A percentile compares a stretch with the other conserved stretches of the same genome.
These are phyloP conservation scores for Notechis scutatus DNA, from an alignment of 2,113 vertebrate species.

Conservation along the genomic window DNA sequence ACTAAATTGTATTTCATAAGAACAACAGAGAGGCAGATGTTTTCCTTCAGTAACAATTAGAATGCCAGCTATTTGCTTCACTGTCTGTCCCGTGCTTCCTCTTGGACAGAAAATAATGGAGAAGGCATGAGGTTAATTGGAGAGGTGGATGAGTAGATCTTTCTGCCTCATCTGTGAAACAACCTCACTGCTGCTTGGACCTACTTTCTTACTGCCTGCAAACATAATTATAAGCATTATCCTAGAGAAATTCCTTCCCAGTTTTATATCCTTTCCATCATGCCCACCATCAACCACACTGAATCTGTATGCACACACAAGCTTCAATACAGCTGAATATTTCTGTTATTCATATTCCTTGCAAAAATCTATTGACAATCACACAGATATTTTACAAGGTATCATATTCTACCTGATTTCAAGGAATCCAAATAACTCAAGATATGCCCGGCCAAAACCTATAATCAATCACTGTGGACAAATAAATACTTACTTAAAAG, in stretches of 20 bases:
- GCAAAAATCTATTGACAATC: neutral
- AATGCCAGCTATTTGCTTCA: conserved; percentile 26
- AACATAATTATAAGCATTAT: neutral
- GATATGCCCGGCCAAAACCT: too few species aligned
- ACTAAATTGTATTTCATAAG: neutral
- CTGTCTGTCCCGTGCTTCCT: neutral
- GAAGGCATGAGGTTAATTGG: neutral
- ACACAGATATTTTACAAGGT: neutral
- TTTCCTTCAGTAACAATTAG: neutral
- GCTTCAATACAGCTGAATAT: neutral
- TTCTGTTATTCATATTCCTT: neutral
- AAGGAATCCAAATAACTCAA: neutral
- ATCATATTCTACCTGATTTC: neutral
- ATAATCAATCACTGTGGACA: too few species aligned
- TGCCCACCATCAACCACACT: neutral
- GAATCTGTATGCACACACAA: neutral
- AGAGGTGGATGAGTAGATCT: neutral
- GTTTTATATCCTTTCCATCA: neutral
- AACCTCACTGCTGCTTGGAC: neutral
- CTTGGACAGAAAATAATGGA: neutral
- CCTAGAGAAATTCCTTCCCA: neutral
- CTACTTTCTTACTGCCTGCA: neutral
- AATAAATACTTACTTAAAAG: neutral
- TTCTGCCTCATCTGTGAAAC: neutral
- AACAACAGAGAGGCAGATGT: conserved; percentile 5